Conservation (phyloP, 1,140 invertebrate species). For the Calliphora vicina region DNA sequence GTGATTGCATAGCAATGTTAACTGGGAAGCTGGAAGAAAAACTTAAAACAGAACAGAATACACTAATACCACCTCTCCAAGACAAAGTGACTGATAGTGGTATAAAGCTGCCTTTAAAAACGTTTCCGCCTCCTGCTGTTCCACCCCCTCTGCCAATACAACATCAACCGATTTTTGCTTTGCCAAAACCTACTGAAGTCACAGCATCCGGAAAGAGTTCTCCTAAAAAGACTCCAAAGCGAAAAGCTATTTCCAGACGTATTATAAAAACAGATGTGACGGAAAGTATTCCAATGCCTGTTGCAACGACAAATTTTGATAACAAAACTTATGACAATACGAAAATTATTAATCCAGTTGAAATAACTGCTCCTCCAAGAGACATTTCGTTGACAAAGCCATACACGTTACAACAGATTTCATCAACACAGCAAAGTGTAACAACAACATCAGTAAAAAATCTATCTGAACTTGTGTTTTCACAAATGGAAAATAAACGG, state of each 20-base stretch:
- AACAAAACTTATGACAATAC: not conserved
- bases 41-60: slow-evolving; percentile 54
- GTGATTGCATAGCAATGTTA: slow-evolving; percentile 68
- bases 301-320: not conserved
- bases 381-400: not conserved
- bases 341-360: not conserved
- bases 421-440: not conserved
- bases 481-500: not conserved
- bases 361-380: not conserved
- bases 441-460: not conserved
- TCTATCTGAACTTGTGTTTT: not conserved
- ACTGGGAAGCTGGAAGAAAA: slow-evolving; percentile 66
- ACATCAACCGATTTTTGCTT: not conserved
- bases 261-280: slow-evolving; percentile 48
- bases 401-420: not conserved
- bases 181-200: not conserved
- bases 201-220: not conserved
- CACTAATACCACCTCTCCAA: not conserved
- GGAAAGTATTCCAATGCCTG: not conserved
- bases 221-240: slow-evolving; percentile 51
- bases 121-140: not conserved
- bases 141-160: not conserved
- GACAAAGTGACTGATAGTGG: not conserved
- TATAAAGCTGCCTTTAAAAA: not conserved
- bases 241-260: slow-evolving; percentile 52